Evolutionary conservation across 2,888 invertebrate species (phyloP).

Genomic region (Volucella inflata): DNA sequence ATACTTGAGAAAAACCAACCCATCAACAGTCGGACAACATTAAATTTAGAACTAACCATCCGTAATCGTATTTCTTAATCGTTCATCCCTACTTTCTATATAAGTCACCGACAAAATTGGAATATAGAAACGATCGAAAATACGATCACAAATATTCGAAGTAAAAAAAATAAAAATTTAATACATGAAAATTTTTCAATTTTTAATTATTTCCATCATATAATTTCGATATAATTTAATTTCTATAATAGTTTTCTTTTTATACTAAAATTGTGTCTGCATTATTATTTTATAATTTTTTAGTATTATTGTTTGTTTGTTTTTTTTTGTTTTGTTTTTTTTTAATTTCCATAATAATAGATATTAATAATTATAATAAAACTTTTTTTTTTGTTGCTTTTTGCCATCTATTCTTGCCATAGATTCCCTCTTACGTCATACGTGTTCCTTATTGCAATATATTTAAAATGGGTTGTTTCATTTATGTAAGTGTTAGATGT

Average conservation of each 20-base stretch:
- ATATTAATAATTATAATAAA: constrained; percentile 58
- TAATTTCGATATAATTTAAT: constrained; percentile 75
- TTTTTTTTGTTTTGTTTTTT: constrained; percentile 5
- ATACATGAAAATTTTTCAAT: constrained; percentile 52
- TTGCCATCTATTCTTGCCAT: constrained; percentile 65
- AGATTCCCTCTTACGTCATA: constrained; percentile 71
- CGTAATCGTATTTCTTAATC: too few species aligned
- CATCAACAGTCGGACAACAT: too few species aligned
- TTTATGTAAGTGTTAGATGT: constrained; percentile 26
- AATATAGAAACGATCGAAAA: not conserved
- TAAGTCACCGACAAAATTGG: not conserved
- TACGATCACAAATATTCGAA: not conserved
- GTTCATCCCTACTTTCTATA: too few species aligned
- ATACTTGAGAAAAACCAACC: too few species aligned
- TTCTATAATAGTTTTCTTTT: constrained; percentile 70
- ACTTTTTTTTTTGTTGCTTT: constrained; percentile 55
- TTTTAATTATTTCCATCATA: constrained; percentile 74
- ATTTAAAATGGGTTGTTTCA: constrained; percentile 44
- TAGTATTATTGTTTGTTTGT: not conserved
- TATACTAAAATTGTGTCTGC: constrained; percentile 74
- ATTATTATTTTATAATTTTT: constrained; percentile 73
- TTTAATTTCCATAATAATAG: constrained; percentile 71
- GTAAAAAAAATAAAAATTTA: constrained; percentile 31
- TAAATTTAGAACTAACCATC: too few species aligned
- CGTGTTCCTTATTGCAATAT: constrained; percentile 72